phyloP scores from a whole-genome alignment of 2,113 vertebrate species.

The Sapajus apella region DNA sequence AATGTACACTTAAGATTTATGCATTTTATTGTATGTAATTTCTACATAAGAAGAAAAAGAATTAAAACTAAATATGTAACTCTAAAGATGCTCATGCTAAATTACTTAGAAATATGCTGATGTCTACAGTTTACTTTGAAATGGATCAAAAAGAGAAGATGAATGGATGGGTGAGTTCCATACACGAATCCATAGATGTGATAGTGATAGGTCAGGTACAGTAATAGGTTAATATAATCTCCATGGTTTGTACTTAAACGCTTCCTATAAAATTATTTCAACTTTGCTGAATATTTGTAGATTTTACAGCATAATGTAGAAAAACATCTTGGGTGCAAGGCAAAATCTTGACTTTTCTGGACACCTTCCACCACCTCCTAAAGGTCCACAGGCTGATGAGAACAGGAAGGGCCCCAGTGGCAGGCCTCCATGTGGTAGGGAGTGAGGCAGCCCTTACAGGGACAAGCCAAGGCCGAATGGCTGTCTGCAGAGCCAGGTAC shows the following conservation, averaged over 20 bases:
- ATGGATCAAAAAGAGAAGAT: neutral
- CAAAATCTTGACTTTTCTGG: neutral
- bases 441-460: too few species aligned
- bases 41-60: neutral
- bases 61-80: neutral
- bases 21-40: neutral
- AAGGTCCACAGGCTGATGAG: neutral
- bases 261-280: neutral
- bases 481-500: neutral
- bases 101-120: neutral
- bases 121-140: neutral
- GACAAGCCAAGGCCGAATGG: neutral
- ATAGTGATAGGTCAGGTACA: neutral
- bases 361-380: neutral
- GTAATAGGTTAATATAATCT: neutral
- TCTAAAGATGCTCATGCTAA: neutral
- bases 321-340: neutral
- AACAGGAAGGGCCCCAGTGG: neutral
- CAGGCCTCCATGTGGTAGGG: neutral
- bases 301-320: neutral
- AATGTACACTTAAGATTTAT: neutral
- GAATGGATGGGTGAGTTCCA: neutral
- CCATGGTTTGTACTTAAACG: neutral
- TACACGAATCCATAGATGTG: neutral
- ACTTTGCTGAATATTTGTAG: neutral